phyloP scores from a whole-genome alignment of 2,888 invertebrate genomes.

The Colletes collaris region DNA sequence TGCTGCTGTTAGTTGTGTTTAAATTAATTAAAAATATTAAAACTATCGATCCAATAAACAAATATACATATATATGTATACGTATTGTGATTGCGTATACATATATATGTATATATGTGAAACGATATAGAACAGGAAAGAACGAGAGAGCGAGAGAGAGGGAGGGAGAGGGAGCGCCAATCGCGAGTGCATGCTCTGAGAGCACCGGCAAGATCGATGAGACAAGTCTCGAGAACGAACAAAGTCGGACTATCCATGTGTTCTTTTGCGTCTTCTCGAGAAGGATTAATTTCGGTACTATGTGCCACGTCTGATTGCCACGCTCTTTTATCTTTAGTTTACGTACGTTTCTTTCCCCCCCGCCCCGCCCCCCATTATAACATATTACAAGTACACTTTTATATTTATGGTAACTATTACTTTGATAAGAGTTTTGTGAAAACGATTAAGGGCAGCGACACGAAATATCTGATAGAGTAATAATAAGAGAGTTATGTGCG shows the following conservation, averaged over 20 bases:
- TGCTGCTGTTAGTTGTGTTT: constrained; percentile 80
- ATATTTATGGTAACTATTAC: not conserved
- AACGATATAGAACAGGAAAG: constrained; percentile 45
- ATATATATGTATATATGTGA: constrained; percentile 50
- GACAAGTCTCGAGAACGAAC: constrained; percentile 15
- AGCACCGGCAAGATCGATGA: constrained; percentile 62
- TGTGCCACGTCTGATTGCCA: constrained; percentile 10
- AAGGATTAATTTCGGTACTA: constrained; percentile 4
- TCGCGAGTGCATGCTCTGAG: constrained; percentile 60
- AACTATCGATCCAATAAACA: constrained; percentile 45
- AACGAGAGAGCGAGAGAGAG: constrained; percentile 23
- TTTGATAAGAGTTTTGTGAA: too few species aligned
- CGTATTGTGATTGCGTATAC: too few species aligned
- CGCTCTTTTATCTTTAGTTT: constrained; percentile 13
- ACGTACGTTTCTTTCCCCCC: not conserved
- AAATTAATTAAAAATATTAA: constrained; percentile 69
- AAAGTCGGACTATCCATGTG: not conserved
- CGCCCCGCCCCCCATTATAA: not conserved
- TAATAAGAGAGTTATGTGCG: not conserved
- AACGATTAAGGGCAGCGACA: not conserved
- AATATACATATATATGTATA: too few species aligned
- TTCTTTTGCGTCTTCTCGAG: constrained; percentile 14
- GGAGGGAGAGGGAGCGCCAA: constrained; percentile 32
- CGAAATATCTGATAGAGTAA: not conserved
- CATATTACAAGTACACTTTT: not conserved